Evolutionary conservation across 23 tunicate species (phyloP).

Genomic region (Ascidia mentula): DNA sequence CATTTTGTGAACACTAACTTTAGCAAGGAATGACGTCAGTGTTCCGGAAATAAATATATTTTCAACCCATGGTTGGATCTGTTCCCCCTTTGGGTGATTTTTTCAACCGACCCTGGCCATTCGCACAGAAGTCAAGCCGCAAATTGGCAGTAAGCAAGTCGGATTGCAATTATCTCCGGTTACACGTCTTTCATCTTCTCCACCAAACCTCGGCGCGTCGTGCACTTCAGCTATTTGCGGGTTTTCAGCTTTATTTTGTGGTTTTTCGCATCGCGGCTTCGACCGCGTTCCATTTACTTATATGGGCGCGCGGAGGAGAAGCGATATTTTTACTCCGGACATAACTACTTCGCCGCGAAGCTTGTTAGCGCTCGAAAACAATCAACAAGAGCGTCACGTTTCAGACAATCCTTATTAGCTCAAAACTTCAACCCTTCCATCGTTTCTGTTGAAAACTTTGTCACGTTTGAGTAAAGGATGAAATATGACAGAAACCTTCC

Average conservation of each 20-base stretch:
- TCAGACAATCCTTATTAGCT: not conserved
- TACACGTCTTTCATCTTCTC: not conserved
- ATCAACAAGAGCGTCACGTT: not conserved
- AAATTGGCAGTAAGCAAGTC: not conserved
- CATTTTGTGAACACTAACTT: no score
- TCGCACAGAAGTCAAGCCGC: constrained; percentile 1
- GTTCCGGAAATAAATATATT: no score
- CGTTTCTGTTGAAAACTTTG: no score
- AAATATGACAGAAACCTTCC: no score
- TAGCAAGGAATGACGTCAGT: no score
- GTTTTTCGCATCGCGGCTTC: not conserved
- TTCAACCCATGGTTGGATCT: no score
- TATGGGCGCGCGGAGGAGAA: not conserved
- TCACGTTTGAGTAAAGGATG: no score
- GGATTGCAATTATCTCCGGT: not conserved
- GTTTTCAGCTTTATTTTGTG: constrained; percentile 9
- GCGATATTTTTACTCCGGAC: not conserved
- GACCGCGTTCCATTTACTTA: not conserved
- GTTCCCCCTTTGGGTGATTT: not conserved
- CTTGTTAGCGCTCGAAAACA: not conserved
- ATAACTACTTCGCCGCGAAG: not conserved
- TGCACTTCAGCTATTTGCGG: not conserved
- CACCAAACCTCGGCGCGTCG: not conserved
- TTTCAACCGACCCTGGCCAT: not conserved
- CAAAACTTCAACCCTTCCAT: no score